A percentile compares a stretch with the other conserved stretches of the same genome.
Conservation (phyloP, 2,888 invertebrate species). For the Coremacera marginata region DNA sequence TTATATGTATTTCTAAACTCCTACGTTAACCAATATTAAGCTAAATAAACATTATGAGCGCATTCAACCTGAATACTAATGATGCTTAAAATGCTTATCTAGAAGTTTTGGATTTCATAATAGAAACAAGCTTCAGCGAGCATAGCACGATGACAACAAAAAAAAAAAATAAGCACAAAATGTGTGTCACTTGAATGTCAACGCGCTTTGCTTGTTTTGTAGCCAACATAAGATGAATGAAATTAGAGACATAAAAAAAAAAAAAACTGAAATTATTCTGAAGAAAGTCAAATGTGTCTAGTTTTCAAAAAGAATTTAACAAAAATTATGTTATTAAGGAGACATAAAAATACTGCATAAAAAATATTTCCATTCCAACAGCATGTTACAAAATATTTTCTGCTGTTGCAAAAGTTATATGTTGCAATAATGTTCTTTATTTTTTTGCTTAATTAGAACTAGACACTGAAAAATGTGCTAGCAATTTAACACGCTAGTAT, state of each 20-base stretch:
- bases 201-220: neutral
- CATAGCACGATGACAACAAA: neutral
- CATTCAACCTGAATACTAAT: slow-evolving; percentile 52
- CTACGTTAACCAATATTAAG: neutral
- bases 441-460: no score
- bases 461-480: no score
- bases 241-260: neutral
- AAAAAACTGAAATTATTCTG: neutral
- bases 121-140: neutral
- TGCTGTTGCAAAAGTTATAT: no score
- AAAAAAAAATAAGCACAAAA: slow-evolving; percentile 13
- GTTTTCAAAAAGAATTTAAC: neutral
- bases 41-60: slow-evolving; percentile 44
- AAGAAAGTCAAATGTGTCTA: neutral
- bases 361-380: no score
- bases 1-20: no score
- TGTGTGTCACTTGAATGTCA: slow-evolving; percentile 43
- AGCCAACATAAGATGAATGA: neutral
- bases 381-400: no score
- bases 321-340: neutral
- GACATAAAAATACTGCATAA: no score
- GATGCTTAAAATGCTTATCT: neutral
- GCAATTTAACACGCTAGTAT: no score
- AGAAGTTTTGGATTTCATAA: slow-evolving; percentile 27
- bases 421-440: no score